These are phyloP conservation scores for Cecropterus lyciades DNA, from an alignment of 1,140 invertebrate species.

Conservation along the genomic window DNA sequence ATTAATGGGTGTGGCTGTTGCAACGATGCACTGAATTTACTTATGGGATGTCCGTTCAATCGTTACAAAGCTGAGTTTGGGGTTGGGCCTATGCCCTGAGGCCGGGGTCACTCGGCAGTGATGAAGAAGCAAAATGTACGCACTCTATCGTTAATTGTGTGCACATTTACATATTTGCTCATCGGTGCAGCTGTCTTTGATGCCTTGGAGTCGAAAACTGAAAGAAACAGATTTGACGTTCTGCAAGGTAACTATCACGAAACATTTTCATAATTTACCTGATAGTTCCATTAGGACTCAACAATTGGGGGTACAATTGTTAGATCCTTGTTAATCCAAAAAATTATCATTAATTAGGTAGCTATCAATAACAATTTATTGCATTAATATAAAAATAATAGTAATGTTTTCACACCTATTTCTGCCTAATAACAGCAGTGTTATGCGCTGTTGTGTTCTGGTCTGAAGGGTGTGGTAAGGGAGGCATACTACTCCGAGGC, in stretches of 20 bases:
- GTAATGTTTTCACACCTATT: no score
- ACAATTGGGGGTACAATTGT: no score
- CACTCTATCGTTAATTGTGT: slow-evolving; percentile 98
- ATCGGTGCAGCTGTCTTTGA: slow-evolving; percentile 99
- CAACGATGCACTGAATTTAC: neutral
- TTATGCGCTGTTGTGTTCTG: no score
- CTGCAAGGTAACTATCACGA: slow-evolving; percentile 87
- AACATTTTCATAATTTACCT: neutral
- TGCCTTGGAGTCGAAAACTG: slow-evolving; percentile 97
- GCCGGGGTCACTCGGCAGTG: slow-evolving; percentile 73
- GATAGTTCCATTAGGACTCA: no score
- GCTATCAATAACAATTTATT: no score
- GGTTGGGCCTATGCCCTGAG: slow-evolving; percentile 67
- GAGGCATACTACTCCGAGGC: no score
- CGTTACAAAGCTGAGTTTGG: slow-evolving; percentile 57
- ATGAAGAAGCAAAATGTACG: slow-evolving; percentile 99
- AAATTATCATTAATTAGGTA: no score
- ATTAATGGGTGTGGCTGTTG: neutral
- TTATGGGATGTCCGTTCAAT: slow-evolving; percentile 23
- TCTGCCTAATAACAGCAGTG: no score
- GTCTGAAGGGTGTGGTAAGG: no score
- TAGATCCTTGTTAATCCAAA: no score
- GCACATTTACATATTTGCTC: slow-evolving; percentile 99
- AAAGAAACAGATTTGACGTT: slow-evolving; percentile 93
- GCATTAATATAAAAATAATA: no score